These are phyloP conservation scores for Aphidius ervi DNA, from an alignment of 1,140 invertebrate species.

Conservation along the genomic window DNA sequence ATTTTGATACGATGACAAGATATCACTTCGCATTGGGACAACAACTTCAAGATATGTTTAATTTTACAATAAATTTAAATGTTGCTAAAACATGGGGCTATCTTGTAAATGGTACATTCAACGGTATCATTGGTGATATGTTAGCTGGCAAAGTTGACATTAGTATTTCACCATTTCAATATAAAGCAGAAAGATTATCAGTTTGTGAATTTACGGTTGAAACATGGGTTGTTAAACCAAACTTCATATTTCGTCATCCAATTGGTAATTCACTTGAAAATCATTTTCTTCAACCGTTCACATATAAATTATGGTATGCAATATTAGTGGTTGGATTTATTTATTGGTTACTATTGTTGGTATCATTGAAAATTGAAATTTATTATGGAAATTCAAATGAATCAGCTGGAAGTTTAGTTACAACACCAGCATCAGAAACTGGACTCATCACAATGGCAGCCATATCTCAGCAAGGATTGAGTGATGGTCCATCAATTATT, in stretches of 20 bases:
- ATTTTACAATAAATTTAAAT: conserved; percentile 58
- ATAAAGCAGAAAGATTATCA: conserved; percentile 55
- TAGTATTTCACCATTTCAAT: conserved; percentile 58
- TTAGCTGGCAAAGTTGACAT: conserved; percentile 58
- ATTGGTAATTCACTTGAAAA: conserved; percentile 57
- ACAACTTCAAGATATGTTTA: conserved; percentile 59
- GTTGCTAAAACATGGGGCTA: conserved; percentile 63
- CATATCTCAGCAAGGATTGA: conserved; percentile 55
- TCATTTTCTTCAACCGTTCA: conserved; percentile 42
- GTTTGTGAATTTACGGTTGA: conserved; percentile 59
- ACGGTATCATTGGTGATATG: conserved; percentile 64
- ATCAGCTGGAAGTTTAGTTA: conserved; percentile 17
- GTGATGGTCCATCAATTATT: conserved; percentile 48
- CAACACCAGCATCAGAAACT: conserved; percentile 32
- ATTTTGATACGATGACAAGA: conserved; percentile 61
- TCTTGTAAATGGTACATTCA: conserved; percentile 59
- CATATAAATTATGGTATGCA: conserved; percentile 32
- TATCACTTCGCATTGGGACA: conserved; percentile 58
- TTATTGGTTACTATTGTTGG: conserved; percentile 30
- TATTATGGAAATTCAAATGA: conserved; percentile 1
- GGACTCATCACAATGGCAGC: conserved; percentile 46
- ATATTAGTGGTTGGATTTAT: conserved; percentile 24
- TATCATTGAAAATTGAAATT: conserved; percentile 26
- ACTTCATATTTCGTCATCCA: conserved; percentile 64
- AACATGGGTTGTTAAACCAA: conserved; percentile 52